A percentile compares a stretch with the other conserved stretches of the same genome.
Evolutionary conservation across 1,140 invertebrate genomes (phyloP).

Genomic region (Euura lappo): DNA sequence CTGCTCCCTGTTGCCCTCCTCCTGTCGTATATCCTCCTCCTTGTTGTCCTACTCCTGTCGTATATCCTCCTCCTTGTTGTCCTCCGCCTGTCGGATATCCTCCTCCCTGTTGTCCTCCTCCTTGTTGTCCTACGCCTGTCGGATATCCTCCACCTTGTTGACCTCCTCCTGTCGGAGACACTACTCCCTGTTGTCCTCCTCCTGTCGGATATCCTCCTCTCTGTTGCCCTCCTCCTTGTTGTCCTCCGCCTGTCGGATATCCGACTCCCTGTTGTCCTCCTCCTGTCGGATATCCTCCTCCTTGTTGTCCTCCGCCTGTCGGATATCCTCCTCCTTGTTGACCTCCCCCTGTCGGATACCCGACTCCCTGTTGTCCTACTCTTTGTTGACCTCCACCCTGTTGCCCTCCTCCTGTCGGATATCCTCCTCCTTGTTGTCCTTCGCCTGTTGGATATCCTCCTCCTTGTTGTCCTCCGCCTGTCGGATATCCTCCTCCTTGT

Average conservation of each 20-base stretch:
- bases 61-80: too few species aligned
- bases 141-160: too few species aligned
- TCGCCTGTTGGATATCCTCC: neutral
- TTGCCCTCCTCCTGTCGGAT: neutral
- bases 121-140: slow-evolving; percentile 1
- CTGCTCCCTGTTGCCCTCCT: too few species aligned
- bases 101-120: neutral
- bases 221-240: neutral
- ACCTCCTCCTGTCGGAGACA: slow-evolving; percentile 3
- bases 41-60: slow-evolving; percentile 8
- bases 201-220: slow-evolving; percentile 9
- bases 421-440: too few species aligned
- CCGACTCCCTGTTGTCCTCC: neutral
- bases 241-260: neutral
- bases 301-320: neutral
- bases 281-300: neutral
- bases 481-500: slow-evolving; percentile 18
- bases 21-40: neutral
- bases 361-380: too few species aligned
- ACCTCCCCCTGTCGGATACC: neutral
- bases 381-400: too few species aligned
- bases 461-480: slow-evolving; percentile 17
- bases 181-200: slow-evolving; percentile 5
- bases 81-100: too few species aligned
- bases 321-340: neutral